Evolutionary conservation across 2,888 invertebrate species (phyloP), one percentile per base, ranked within the genome.

Genomic region (Erpobdella octoculata): DNA sequence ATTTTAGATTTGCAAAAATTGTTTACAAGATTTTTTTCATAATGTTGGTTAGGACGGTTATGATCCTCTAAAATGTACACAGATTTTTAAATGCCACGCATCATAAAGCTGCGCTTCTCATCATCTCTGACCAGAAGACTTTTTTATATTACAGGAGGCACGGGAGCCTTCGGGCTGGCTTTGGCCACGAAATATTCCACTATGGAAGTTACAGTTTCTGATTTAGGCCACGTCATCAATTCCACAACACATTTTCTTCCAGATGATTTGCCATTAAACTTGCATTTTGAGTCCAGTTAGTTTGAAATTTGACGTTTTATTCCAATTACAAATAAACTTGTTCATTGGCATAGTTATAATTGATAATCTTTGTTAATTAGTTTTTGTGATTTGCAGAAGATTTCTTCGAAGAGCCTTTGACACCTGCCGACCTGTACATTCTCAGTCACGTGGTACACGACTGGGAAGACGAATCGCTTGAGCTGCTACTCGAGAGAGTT

Each of bases 211-310:
- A 76, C 75, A 5, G 75, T 78, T 12, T 71, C 77, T 31, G 79
- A 79, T 41, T 79, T 87, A 86, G 77, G 79, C 76, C 76, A 84
- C 89, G 91, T 83, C 90, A 88, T 86, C 91, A 91, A 76, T 38
- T 69, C 77, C 38, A 77, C 78, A 5, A 71, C 75, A 33, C 79
- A 78, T 64, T 76, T 78, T 41, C 74, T 78, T 35, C 74, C 76
- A 0, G 70, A 76, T 38, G 59, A 61, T 28, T 67, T 48, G 12
- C 72, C 70, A 18, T n/a, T 59, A 35, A 73, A 73, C 48, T 41
- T 73, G 38, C 21, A 38, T 28, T 59, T 72, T 38, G 59, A 35
- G 31, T 33, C 66, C 33, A 68, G 72, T 72, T 12, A 62, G 69
- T 72, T 48, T 9, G 8, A 21, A 15, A 46, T 6, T 1, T 21